Evolutionary conservation across 2,888 invertebrate genomes (phyloP).

Genomic region (Zaprionus bogoriensis): DNA sequence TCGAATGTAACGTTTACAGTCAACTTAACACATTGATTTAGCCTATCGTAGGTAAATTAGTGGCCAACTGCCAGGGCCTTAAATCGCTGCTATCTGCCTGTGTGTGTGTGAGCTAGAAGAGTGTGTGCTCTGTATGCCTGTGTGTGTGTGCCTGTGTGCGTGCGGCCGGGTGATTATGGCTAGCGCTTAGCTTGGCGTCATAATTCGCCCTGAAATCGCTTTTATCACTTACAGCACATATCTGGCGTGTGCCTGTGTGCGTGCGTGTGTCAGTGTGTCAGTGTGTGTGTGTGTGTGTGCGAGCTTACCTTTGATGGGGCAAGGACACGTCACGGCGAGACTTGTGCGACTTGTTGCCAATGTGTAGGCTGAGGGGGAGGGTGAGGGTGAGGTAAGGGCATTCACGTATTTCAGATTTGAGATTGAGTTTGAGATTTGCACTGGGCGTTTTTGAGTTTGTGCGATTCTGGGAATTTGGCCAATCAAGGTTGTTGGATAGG

Average conservation of each 20-base stretch:
- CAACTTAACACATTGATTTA: constrained; percentile 72
- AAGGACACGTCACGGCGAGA: constrained; percentile 35
- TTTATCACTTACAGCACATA: constrained; percentile 41
- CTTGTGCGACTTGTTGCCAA: constrained; percentile 44
- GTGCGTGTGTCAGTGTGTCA: neutral
- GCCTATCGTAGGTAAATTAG: constrained; percentile 66
- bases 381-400: neutral
- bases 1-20: constrained; percentile 75
- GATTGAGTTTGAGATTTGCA: no score
- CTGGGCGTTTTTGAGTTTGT: constrained; percentile 4
- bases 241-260: neutral
- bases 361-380: neutral
- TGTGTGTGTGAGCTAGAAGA: neutral
- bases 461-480: constrained; percentile 24
- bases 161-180: constrained; percentile 39
- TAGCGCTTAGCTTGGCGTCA: constrained; percentile 36
- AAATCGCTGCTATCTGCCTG: constrained; percentile 11
- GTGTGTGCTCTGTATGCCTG: constrained; percentile 5
- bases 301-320: constrained; percentile 20
- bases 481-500: constrained; percentile 17
- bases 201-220: constrained; percentile 42
- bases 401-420: neutral
- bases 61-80: constrained; percentile 45
- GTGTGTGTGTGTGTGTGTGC: neutral
- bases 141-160: constrained; percentile 28